Conservation (phyloP, 2,888 invertebrate genomes). For the Andrena praecox region DNA sequence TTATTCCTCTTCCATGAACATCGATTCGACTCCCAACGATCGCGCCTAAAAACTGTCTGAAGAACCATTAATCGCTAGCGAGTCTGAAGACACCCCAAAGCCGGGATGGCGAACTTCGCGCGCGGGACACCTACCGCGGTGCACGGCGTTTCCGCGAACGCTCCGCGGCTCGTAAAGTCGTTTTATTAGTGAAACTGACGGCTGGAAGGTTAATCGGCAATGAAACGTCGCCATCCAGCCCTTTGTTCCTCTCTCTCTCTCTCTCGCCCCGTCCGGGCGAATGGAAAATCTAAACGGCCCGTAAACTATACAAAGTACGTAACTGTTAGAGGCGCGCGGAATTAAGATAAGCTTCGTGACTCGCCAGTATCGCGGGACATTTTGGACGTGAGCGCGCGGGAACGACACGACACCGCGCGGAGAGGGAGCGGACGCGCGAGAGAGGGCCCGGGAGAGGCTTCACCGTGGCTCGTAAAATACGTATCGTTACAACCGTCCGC, state of each 20-base stretch:
- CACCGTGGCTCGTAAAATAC: slow-evolving; percentile 61
- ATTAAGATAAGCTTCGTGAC: slow-evolving; percentile 67
- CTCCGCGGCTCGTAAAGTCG: slow-evolving; percentile 30
- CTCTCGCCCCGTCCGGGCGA: not conserved
- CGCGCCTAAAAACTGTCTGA: not conserved
- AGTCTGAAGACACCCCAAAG: not conserved
- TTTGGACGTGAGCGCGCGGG: slow-evolving; percentile 51
- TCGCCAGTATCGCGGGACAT: slow-evolving; percentile 45
- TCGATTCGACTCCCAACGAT: slow-evolving; percentile 13
- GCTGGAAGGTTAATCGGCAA: slow-evolving; percentile 47
- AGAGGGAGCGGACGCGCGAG: slow-evolving; percentile 8
- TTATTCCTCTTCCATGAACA: slow-evolving; percentile 42
- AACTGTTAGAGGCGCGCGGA: slow-evolving; percentile 50
- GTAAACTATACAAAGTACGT: slow-evolving; percentile 64
- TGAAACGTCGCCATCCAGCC: slow-evolving; percentile 46
- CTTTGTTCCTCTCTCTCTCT: slow-evolving; percentile 37
- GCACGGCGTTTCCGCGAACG: slow-evolving; percentile 14
- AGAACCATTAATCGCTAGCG: not conserved
- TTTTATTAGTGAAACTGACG: slow-evolving; percentile 43
- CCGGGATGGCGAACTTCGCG: not conserved
- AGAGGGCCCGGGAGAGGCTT: slow-evolving; percentile 37
- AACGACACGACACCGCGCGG: not conserved
- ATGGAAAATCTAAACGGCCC: slow-evolving; percentile 52
- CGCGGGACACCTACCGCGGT: slow-evolving; percentile 28
- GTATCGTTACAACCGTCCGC: slow-evolving; percentile 66